These are phyloP conservation scores for Eurosta solidaginis DNA, from an alignment of 1,140 invertebrate genomes.

Conservation along the genomic window DNA sequence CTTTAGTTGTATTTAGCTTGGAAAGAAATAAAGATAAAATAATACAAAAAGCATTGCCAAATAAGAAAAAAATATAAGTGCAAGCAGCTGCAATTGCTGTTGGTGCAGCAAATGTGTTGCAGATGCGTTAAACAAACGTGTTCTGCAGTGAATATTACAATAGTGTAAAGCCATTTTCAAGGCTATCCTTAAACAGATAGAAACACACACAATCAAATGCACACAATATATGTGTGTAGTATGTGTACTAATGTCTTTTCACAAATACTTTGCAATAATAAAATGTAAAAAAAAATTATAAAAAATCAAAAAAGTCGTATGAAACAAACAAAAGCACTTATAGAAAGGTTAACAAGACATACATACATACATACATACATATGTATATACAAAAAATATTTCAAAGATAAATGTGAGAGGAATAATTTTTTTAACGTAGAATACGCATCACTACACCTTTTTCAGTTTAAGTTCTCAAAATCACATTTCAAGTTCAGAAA, in stretches of 20 bases:
- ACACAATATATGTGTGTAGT: neutral
- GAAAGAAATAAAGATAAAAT: neutral
- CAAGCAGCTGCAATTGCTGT: constrained; percentile 1
- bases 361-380: too few relatives aligned
- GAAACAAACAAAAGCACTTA: neutral
- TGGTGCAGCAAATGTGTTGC: neutral
- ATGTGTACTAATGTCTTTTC: neutral
- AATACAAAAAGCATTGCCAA: neutral
- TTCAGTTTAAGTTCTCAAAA: too few relatives aligned
- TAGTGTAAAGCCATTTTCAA: neutral
- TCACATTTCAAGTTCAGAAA: too few relatives aligned
- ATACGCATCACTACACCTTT: too few relatives aligned
- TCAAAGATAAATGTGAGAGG: neutral
- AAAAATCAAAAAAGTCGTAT: neutral
- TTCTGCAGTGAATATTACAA: neutral
- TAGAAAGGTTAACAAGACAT: too few relatives aligned
- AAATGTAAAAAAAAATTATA: neutral
- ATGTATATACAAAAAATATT: neutral
- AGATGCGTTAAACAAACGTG: neutral
- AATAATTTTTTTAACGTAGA: neutral
- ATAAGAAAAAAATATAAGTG: neutral
- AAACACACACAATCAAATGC: neutral
- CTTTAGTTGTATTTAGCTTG: neutral
- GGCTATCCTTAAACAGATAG: neutral
- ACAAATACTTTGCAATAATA: neutral